Conservation (phyloP, 1,140 invertebrate genomes). For the Eufriesea mexicana region DNA sequence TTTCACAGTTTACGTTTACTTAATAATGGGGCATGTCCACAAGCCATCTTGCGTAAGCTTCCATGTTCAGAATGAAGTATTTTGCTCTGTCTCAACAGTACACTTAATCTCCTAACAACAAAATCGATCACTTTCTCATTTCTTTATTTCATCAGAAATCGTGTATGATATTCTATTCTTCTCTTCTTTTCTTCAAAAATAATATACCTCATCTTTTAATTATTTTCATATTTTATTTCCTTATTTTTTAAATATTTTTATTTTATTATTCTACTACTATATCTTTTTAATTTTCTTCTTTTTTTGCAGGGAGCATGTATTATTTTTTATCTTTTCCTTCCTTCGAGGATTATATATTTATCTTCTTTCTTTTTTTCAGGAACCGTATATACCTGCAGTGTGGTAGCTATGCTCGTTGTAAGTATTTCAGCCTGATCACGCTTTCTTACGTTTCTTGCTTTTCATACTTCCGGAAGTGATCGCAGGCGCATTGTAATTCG, state of each 20-base stretch:
- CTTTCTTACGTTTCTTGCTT: constrained; percentile 33
- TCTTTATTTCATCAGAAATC: background rate
- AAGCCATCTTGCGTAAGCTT: background rate
- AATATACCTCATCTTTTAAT: background rate
- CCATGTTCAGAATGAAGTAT: background rate
- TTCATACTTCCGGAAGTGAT: constrained; percentile 37
- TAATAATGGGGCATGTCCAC: constrained; percentile 21
- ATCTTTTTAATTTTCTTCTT: no score
- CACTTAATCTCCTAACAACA: background rate
- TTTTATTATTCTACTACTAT: no score
- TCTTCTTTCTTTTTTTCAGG: constrained; percentile 55
- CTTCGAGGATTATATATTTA: background rate
- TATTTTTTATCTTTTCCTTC: background rate
- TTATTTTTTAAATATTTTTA: no score
- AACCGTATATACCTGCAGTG: constrained; percentile 48
- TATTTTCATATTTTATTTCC: background rate
- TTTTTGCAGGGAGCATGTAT: no score
- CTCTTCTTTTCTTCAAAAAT: background rate
- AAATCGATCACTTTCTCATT: background rate
- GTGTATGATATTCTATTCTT: background rate
- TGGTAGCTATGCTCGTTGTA: constrained; percentile 63
- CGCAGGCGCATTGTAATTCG: constrained; percentile 17
- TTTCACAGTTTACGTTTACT: constrained; percentile 27
- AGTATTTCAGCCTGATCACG: constrained; percentile 45
- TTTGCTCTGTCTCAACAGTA: background rate